These are phyloP conservation scores for Drosophila melanosoma DNA, from an alignment of 2,888 invertebrate genomes.

Conservation along the genomic window DNA sequence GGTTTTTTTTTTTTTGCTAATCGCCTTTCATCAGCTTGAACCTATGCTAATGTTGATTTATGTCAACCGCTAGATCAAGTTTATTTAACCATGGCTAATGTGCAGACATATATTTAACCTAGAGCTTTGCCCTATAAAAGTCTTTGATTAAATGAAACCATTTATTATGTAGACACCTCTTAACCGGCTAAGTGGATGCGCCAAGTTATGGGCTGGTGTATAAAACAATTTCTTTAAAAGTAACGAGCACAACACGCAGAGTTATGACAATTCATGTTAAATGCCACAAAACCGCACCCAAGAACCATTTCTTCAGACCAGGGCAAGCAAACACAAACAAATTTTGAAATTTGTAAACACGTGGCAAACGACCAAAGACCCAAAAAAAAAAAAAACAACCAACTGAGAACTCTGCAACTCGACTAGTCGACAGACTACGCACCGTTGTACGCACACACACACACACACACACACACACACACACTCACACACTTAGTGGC, in stretches of 20 bases:
- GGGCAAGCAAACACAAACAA: constrained; percentile 73
- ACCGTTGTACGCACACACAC: constrained; percentile 6
- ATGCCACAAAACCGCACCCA: constrained; percentile 36
- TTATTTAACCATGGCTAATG: constrained; percentile 60
- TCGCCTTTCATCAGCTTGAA: constrained; percentile 42
- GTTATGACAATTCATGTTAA: constrained; percentile 63
- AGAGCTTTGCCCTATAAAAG: constrained; percentile 64
- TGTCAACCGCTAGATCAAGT: constrained; percentile 75
- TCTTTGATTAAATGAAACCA: constrained; percentile 80
- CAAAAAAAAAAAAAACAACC: constrained; percentile 22
- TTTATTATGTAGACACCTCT: constrained; percentile 73
- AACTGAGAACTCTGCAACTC: constrained; percentile 60
- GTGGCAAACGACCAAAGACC: constrained; percentile 55
- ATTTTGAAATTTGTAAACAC: constrained; percentile 81
- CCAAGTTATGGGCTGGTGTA: constrained; percentile 1
- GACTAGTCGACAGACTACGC: constrained; percentile 46
- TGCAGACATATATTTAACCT: constrained; percentile 59
- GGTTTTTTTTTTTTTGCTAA: not conserved
- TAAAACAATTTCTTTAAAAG: constrained; percentile 79
- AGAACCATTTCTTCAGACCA: constrained; percentile 17
- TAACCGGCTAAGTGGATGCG: constrained; percentile 11
- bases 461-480: constrained; percentile 11
- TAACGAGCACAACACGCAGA: constrained; percentile 51
- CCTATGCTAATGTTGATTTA: constrained; percentile 70
- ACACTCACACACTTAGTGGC: not conserved